Conservation (phyloP, 92 coral and sea anemone species). For the Bergia puertoricense region DNA sequence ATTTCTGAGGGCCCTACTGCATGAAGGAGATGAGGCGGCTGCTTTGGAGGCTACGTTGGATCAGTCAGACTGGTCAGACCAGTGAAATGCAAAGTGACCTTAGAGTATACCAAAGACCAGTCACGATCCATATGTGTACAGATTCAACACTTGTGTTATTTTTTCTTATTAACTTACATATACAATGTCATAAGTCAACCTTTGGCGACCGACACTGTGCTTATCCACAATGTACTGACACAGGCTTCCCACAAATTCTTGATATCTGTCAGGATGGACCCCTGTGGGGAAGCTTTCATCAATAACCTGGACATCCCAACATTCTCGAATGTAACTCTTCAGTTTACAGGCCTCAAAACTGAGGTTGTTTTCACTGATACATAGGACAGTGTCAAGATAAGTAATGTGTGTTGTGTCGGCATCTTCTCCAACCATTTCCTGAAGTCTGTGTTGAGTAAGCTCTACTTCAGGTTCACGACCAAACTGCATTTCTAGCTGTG, state of each 20-base stretch:
- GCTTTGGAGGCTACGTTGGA: too few relatives aligned
- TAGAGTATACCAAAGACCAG: too few relatives aligned
- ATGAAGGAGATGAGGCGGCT: too few relatives aligned
- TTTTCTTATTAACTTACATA: slow-evolving; percentile 62
- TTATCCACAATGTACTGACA: slow-evolving; percentile 85
- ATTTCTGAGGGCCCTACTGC: too few relatives aligned
- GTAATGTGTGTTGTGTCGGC: slow-evolving; percentile 50
- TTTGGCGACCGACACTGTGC: slow-evolving; percentile 55
- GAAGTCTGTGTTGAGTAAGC: slow-evolving; percentile 53
- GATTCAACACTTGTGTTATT: too few relatives aligned
- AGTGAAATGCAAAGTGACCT: too few relatives aligned
- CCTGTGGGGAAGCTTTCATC: slow-evolving; percentile 87
- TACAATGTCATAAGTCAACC: slow-evolving; percentile 71
- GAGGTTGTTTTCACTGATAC: slow-evolving; percentile 50
- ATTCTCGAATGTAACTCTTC: slow-evolving; percentile 79
- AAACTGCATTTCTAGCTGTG: slow-evolving; percentile 75
- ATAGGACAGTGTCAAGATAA: slow-evolving; percentile 61
- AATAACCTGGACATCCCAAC: slow-evolving; percentile 82
- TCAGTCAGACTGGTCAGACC: too few relatives aligned
- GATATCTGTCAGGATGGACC: slow-evolving; percentile 82
- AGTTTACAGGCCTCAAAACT: slow-evolving; percentile 79
- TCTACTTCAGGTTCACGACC: slow-evolving; percentile 61
- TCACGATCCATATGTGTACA: too few relatives aligned
- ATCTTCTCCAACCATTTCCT: slow-evolving; percentile 60
- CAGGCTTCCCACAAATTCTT: slow-evolving; percentile 85